Conservation (phyloP, 1,140 invertebrate species). For the Vanessa atalanta region DNA sequence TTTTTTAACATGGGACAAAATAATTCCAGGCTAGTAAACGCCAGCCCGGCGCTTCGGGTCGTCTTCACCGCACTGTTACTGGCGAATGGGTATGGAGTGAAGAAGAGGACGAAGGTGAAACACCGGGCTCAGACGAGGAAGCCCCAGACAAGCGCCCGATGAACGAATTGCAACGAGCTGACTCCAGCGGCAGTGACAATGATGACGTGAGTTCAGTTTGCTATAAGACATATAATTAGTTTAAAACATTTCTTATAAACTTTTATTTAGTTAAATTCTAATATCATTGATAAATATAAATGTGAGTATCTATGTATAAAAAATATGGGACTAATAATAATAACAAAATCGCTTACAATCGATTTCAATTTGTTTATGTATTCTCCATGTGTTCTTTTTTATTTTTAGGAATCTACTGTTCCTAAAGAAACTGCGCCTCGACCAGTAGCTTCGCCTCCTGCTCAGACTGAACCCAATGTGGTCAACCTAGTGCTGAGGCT, state of each 20-base stretch:
- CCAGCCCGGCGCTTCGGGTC: conserved; percentile 93
- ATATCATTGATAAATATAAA: no score
- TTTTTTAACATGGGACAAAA: no score
- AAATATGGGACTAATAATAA: no score
- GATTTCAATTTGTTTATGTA: neutral
- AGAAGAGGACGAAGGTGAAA: conserved; percentile 63
- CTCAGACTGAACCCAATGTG: conserved; percentile 33
- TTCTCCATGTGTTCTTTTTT: neutral
- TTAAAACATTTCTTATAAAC: no score
- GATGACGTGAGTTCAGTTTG: conserved; percentile 40
- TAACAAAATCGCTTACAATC: no score
- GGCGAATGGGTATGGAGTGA: conserved; percentile 96
- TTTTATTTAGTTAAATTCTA: no score
- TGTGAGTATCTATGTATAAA: no score
- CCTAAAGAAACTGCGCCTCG: neutral
- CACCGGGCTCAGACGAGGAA: conserved; percentile 45
- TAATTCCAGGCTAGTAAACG: conserved; percentile 85
- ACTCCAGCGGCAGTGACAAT: conserved; percentile 82
- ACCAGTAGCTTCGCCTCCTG: neutral
- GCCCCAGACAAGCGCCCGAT: conserved; percentile 73
- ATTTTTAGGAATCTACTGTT: neutral
- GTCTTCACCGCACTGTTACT: conserved; percentile 94
- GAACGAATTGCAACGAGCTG: conserved; percentile 80
- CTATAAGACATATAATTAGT: neutral
- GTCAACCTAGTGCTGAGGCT: conserved; percentile 66